Evolutionary conservation across 2,888 invertebrate species (phyloP).

Genomic region (Ganaspis brasiliensis): DNA sequence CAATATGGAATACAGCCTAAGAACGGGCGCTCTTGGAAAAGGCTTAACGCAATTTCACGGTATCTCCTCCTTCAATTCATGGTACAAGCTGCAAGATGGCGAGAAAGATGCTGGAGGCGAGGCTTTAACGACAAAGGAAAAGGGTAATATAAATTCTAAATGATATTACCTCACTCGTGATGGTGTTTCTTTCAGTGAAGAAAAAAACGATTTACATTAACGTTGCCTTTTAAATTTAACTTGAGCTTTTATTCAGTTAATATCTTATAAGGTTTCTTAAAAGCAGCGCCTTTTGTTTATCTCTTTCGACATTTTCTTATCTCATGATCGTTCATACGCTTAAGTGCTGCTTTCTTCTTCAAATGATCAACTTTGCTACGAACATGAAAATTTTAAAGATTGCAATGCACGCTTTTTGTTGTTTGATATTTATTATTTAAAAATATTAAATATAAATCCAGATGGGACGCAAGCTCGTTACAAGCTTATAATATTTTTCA

Average conservation of each 20-base stretch:
- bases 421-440: too few species aligned
- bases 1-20: constrained; percentile 64
- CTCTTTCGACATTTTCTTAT: constrained; percentile 12
- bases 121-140: constrained; percentile 42
- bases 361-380: too few species aligned
- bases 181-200: constrained; percentile 26
- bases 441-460: too few species aligned
- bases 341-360: too few species aligned
- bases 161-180: constrained; percentile 65
- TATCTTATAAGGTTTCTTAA: constrained; percentile 18
- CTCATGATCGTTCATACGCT: not conserved
- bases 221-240: constrained; percentile 7
- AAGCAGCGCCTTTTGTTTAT: not conserved
- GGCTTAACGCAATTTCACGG: constrained; percentile 66
- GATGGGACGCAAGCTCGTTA: too few species aligned
- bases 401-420: too few species aligned
- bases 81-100: constrained; percentile 45
- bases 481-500: too few species aligned
- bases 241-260: constrained; percentile 17
- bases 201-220: constrained; percentile 33
- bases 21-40: constrained; percentile 55
- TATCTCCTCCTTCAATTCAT: constrained; percentile 34
- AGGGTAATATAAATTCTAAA: constrained; percentile 68
- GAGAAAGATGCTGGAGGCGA: constrained; percentile 36
- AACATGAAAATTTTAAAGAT: too few species aligned